Evolutionary conservation across 2,113 vertebrate species (phyloP), one percentile per base, ranked within the genome.

Genomic region (Odontophorus gujanensis): DNA sequence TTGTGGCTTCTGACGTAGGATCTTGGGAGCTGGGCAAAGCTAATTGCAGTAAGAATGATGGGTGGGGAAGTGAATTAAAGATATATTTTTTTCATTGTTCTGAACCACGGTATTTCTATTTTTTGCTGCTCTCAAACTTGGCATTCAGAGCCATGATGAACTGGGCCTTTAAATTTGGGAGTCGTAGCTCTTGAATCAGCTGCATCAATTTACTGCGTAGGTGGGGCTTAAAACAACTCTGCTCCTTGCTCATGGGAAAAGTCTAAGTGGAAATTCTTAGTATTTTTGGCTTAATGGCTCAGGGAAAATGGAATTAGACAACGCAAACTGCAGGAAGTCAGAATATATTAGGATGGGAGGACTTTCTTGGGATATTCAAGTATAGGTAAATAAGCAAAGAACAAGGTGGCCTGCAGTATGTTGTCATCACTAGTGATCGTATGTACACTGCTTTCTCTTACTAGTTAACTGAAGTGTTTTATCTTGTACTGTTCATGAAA

Each of bases 1-100:
- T 51, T 8, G 9, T 72, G 53, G 61, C 71, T 26, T 57, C 81
- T 85, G 58, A 25, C n/a, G 38, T 5, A 67, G 66, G 34, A 89
- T 63, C 28, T 50, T 13, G 6, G 63, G 90, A 94, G 36, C 67
- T 90, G 88, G 72, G 53, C 76, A 93, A 96, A 87, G 47, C 51
- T 87, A 78, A 82, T 77, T 88, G 51, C 92, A 94, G 63, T 90
- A 92, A 68, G 79, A 82, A 68, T 40, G 18, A 58, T 61, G 55
- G 32, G 89, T 66, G 20, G 19, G 76, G 83, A 43, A 59, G 51
- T 80, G 40, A 36, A 11, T 82, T 92, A 67, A 87, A 85, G 68
- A 77, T 21, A 2, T 28, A 2, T 28, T 53, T 66, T 81, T 74
- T 76, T 5, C 65, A 59, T 77, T 77, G 20, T 62, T 88, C 59